These are phyloP conservation scores for Delphinapterus leucas DNA, from an alignment of 2,113 vertebrate species.

Conservation along the genomic window DNA sequence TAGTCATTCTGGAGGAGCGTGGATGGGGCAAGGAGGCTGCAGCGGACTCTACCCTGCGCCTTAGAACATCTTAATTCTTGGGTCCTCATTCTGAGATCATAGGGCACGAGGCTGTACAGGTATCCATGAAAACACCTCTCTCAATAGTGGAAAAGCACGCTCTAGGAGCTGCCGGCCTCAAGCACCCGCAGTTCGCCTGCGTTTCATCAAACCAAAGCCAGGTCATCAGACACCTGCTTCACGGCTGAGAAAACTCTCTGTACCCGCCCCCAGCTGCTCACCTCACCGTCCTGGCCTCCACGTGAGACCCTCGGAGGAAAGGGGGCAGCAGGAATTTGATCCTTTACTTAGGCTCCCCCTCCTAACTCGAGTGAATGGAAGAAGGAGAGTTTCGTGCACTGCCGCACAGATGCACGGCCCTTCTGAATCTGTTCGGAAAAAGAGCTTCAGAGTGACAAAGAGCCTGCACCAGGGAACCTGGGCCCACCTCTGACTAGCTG, in stretches of 20 bases:
- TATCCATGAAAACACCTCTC: fast-evolving
- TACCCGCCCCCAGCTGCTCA: neutral
- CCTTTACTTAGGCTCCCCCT: too few relatives aligned
- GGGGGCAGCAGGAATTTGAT: too few relatives aligned
- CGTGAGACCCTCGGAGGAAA: neutral
- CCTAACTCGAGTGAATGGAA: too few relatives aligned
- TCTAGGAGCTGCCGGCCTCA: neutral
- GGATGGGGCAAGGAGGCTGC: neutral
- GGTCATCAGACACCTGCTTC: neutral
- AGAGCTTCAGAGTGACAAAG: neutral
- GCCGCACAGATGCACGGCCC: fast-evolving
- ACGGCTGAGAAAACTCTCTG: neutral
- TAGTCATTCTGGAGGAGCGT: neutral
- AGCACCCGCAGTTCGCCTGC: fast-evolving
- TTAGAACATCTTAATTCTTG: fast-evolving
- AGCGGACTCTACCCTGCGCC: neutral
- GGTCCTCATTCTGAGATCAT: neutral
- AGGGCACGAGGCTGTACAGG: neutral
- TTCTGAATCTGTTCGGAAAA: neutral
- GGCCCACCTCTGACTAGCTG: neutral
- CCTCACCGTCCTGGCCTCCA: neutral
- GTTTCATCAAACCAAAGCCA: neutral
- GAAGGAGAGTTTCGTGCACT: neutral
- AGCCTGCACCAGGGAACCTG: fast-evolving
- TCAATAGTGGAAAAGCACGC: fast-evolving